Evolutionary conservation across 2,888 invertebrate genomes (phyloP).

Genomic region (Cheilosia soror): DNA sequence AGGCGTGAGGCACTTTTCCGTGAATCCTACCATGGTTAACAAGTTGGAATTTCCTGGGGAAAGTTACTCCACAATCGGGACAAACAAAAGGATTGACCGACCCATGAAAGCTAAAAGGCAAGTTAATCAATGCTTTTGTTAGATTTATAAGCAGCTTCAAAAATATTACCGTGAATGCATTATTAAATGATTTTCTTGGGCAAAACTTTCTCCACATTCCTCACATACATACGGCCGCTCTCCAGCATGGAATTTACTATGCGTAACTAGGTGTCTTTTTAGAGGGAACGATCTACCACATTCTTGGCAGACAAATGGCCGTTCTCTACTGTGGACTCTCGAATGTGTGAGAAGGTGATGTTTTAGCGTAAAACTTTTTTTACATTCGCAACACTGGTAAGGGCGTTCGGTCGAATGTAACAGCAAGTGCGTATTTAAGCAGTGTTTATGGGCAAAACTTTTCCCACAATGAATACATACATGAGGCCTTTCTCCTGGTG

Average conservation of each 20-base stretch:
- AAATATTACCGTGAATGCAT: constrained; percentile 84
- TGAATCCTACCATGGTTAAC: constrained; percentile 93
- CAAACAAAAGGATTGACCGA: constrained; percentile 98
- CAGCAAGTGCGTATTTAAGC: constrained; percentile 92
- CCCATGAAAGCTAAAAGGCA: constrained; percentile 90
- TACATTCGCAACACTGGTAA: constrained; percentile 93
- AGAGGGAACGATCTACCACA: constrained; percentile 93
- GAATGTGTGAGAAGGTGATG: constrained; percentile 93
- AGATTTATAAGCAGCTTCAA: background rate
- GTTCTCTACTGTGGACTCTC: constrained; percentile 91
- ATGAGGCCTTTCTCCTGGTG: constrained; percentile 89
- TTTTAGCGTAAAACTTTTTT: constrained; percentile 93
- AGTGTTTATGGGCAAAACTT: constrained; percentile 92
- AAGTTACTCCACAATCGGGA: constrained; percentile 93
- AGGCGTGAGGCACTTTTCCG: constrained; percentile 91
- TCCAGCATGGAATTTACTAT: constrained; percentile 94
- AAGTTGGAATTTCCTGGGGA: constrained; percentile 93
- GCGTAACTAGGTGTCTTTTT: constrained; percentile 92
- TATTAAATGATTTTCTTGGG: constrained; percentile 91
- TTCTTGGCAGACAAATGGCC: constrained; percentile 92
- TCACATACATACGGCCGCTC: constrained; percentile 93
- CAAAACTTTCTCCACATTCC: constrained; percentile 97
- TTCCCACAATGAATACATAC: constrained; percentile 92
- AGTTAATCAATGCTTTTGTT: background rate
- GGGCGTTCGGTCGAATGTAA: constrained; percentile 92